phyloP scores from a whole-genome alignment of 2,113 vertebrate genomes.

The Eidolon helvum region DNA sequence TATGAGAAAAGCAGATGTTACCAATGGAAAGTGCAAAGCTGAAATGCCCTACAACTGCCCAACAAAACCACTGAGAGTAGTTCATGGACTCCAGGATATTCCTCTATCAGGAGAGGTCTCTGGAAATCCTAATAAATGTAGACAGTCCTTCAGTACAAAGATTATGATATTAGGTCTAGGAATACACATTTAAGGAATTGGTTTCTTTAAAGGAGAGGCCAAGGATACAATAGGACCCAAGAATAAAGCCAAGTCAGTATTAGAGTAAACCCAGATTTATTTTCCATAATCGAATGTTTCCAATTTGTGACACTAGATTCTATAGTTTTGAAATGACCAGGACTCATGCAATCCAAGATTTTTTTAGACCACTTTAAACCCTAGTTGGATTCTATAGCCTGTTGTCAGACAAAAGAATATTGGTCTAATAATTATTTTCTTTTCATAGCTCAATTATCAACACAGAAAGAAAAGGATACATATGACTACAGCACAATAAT shows the following conservation, averaged over 20 bases:
- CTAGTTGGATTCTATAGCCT: not conserved
- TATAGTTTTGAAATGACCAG: not conserved
- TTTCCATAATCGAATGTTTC: slow-evolving; percentile 12
- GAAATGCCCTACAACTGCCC: not conserved
- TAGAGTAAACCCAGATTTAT: not conserved
- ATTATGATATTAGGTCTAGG: not conserved
- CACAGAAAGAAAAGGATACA: not conserved
- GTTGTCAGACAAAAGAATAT: not conserved
- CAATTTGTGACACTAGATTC: not conserved
- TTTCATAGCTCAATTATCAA: not conserved
- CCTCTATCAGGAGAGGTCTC: not conserved
- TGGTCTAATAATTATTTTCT: not conserved
- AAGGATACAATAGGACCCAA: not conserved
- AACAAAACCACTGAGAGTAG: not conserved
- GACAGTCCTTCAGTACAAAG: not conserved
- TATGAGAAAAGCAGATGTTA: slow-evolving; percentile 65
- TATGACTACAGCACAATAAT: not conserved
- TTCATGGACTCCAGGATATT: not conserved
- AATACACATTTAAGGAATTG: not conserved
- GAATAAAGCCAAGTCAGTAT: not conserved
- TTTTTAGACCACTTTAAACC: not conserved
- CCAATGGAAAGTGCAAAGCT: not conserved
- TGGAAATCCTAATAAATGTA: not conserved
- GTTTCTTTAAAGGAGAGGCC: not conserved
- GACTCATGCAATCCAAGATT: not conserved